These are phyloP conservation scores for Polyploca ridens DNA, from an alignment of 2,888 invertebrate genomes.

Conservation along the genomic window DNA sequence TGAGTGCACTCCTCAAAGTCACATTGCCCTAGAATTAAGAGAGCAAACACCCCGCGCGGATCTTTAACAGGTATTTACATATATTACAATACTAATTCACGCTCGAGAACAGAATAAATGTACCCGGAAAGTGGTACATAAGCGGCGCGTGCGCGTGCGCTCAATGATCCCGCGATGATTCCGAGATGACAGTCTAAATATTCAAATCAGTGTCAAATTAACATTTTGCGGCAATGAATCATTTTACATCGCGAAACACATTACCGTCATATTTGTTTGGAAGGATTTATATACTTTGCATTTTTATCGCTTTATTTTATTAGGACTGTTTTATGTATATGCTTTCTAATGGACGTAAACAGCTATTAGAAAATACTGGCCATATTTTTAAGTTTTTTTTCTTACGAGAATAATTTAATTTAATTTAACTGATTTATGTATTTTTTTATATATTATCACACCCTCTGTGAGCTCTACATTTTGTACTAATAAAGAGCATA, in stretches of 20 bases:
- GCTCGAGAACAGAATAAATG: slow-evolving; percentile 49
- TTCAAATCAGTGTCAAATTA: slow-evolving; percentile 50
- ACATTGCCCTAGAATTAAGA: slow-evolving; percentile 73
- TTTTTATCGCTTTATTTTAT: slow-evolving; percentile 4
- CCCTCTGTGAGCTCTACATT: no score
- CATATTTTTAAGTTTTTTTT: no score
- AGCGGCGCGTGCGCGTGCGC: slow-evolving; percentile 59
- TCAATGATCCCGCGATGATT: slow-evolving; percentile 14
- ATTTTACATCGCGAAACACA: slow-evolving; percentile 36
- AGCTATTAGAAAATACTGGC: neutral
- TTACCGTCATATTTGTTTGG: slow-evolving; percentile 11
- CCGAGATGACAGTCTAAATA: slow-evolving; percentile 48
- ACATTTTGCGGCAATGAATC: slow-evolving; percentile 59
- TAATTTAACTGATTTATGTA: no score
- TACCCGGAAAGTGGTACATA: slow-evolving; percentile 52
- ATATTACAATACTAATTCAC: slow-evolving; percentile 73
- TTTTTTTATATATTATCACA: no score
- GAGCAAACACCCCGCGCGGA: slow-evolving; percentile 65
- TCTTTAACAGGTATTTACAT: slow-evolving; percentile 74
- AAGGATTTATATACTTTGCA: slow-evolving; percentile 6
- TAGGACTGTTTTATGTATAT: neutral
- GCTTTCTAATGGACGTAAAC: neutral
- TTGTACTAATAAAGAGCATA: no score
- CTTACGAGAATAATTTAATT: no score
- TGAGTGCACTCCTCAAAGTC: slow-evolving; percentile 50